A percentile compares a stretch with the other conserved stretches of the same genome.
Evolutionary conservation across 2,113 vertebrate species (phyloP).

Genomic region (Nestor notabilis): DNA sequence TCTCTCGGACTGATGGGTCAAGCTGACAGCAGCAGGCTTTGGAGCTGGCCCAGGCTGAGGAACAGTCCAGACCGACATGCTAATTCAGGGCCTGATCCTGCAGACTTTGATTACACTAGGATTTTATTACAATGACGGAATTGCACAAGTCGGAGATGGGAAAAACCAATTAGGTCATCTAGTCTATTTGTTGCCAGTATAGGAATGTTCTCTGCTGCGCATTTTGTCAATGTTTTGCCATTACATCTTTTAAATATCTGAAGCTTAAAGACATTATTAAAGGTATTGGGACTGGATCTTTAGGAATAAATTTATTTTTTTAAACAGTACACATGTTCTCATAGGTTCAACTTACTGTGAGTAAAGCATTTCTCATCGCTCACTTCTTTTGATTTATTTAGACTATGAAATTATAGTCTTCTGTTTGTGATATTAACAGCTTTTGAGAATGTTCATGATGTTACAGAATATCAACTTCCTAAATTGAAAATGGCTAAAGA

Average conservation of each 20-base stretch:
- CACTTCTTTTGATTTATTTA: neutral
- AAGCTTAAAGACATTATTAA: neutral
- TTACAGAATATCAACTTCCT: neutral
- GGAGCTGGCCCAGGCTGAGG: neutral
- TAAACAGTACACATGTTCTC: neutral
- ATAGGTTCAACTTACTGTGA: neutral
- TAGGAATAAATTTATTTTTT: neutral
- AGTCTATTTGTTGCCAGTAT: neutral
- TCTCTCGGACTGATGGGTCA: neutral
- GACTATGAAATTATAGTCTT: neutral
- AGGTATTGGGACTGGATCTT: neutral
- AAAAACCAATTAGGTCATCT: constrained; percentile 52
- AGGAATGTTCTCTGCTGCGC: constrained; percentile 9
- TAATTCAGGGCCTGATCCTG: constrained; percentile 41
- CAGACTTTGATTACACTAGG: constrained; percentile 7
- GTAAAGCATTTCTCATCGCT: neutral
- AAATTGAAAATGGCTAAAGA: neutral
- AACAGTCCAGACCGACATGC: neutral
- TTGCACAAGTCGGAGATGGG: neutral
- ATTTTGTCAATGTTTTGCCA: neutral
- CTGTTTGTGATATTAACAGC: constrained; percentile 13
- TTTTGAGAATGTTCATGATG: neutral
- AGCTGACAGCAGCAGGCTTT: constrained; percentile 29
- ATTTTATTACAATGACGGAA: constrained; percentile 54
- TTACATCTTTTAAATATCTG: neutral